Evolutionary conservation across 2,888 invertebrate genomes (phyloP), one percentile per base, ranked within the genome.

Genomic region (Drosophila nigricruria): DNA sequence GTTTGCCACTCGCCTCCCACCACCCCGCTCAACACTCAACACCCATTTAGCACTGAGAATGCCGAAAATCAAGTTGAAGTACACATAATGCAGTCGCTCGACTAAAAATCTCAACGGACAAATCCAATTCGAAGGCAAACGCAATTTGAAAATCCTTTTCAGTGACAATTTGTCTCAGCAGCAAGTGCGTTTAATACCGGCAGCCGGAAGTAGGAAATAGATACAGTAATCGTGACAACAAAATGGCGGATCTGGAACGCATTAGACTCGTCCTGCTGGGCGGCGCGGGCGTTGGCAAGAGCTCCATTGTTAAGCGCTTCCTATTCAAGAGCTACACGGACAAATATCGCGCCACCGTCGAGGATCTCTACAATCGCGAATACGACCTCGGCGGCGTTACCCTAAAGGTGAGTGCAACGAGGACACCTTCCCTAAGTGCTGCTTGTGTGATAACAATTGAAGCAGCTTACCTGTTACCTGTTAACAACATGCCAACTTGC

Each of bases 351-450:
- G 96, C 97, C 84, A 98, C 97, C 16, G 96, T 97, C 36, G 97
- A 98, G 92, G 98, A 98, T 92, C 94, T 97, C 30, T 97, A 97
- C 93, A 97, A 96, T 89, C 94, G 96, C 66, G 97, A 97, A 92
- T 97, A 96, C 92, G 95, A 96, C 89, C 94, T 97, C 66, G 96
- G 96, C 38, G 96, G 96, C 45, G 94, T 96, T 77, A 95, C 96
- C 14, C 93, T 97, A 47, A 96, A 96, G 94, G 95, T 95, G 87
- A 91, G 91, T 91, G 36, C 40, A 50, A 23, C 20, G 40, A 32
- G 38, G 30, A 52, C 49, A 49, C 14, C 49, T 32, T 14, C 30
- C 12, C 5, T 43, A 10, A 23, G 45, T 49, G 40, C 34, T 56
- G 54, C 40, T 32, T 3, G 34, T 20, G 25, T 36, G 49, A 43